Evolutionary conservation across 2,888 invertebrate genomes (phyloP).

Genomic region (Crematogaster levior): DNA sequence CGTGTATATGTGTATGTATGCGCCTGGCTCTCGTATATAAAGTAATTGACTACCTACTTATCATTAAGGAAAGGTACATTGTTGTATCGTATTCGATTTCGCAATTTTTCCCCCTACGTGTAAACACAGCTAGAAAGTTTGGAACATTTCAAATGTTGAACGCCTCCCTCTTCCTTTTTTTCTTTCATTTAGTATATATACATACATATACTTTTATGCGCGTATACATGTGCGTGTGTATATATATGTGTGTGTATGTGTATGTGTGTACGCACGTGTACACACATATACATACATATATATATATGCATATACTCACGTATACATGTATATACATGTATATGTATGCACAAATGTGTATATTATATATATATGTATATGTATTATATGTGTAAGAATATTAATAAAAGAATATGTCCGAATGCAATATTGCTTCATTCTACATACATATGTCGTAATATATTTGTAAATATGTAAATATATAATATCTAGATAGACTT

Average conservation of each 20-base stretch:
- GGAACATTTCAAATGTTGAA: conserved; percentile 76
- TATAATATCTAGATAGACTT: conserved; percentile 71
- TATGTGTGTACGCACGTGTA: conserved; percentile 40
- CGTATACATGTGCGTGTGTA: conserved; percentile 40
- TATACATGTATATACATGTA: conserved; percentile 45
- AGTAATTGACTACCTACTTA: conserved; percentile 52
- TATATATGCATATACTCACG: conserved; percentile 1
- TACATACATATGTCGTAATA: conserved; percentile 65
- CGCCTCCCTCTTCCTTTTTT: conserved; percentile 26
- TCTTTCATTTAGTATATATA: conserved; percentile 18
- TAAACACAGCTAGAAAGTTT: conserved; percentile 74
- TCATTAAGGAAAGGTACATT: conserved; percentile 48
- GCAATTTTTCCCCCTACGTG: conserved; percentile 44
- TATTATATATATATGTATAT: conserved; percentile 44
- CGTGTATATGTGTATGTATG: background rate
- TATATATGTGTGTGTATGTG: conserved; percentile 41
- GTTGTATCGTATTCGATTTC: conserved; percentile 42
- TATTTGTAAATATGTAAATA: conserved; percentile 55
- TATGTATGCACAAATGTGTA: conserved; percentile 42
- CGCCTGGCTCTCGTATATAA: conserved; percentile 7
- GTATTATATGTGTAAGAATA: conserved; percentile 65
- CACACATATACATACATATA: conserved; percentile 36
- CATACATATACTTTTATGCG: conserved; percentile 31
- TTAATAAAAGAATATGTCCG: conserved; percentile 75
- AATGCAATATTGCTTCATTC: conserved; percentile 75